phyloP scores from a whole-genome alignment of 2,797 vertebrate genomes.

The Trichosurus vulpecula region DNA sequence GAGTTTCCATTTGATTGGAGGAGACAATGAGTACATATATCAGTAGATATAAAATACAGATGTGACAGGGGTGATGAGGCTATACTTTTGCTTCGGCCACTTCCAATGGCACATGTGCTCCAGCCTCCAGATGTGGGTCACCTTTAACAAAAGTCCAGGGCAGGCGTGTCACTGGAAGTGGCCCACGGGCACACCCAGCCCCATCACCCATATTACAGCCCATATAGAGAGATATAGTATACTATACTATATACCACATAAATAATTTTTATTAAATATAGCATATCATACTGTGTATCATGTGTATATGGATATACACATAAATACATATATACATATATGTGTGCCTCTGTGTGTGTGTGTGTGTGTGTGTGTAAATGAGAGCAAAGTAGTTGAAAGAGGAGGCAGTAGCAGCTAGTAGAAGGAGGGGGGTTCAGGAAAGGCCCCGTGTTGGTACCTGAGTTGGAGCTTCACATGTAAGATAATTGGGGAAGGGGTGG shows the following conservation, averaged over 20 bases:
- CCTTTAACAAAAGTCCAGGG: not conserved
- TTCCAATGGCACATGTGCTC: not conserved
- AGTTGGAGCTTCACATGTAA: not conserved
- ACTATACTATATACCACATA: not conserved
- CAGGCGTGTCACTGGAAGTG: not conserved
- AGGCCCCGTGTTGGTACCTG: not conserved
- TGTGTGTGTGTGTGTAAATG: not conserved
- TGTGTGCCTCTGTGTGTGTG: not conserved
- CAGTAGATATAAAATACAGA: not conserved
- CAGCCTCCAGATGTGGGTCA: not conserved
- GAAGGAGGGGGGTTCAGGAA: not conserved
- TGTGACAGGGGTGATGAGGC: not conserved
- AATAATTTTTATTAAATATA: not conserved
- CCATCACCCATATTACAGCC: not conserved
- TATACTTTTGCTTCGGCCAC: not conserved
- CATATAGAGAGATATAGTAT: not conserved
- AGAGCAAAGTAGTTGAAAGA: not conserved
- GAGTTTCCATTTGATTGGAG: not conserved
- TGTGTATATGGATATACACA: too few species aligned
- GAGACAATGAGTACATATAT: not conserved
- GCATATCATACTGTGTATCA: too few species aligned
- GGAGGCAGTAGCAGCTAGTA: not conserved
- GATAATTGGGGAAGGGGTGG: not conserved
- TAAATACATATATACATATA: too few species aligned
- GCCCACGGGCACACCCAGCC: not conserved